Conservation (phyloP, 2,888 invertebrate genomes). For the Meloe dianella region DNA sequence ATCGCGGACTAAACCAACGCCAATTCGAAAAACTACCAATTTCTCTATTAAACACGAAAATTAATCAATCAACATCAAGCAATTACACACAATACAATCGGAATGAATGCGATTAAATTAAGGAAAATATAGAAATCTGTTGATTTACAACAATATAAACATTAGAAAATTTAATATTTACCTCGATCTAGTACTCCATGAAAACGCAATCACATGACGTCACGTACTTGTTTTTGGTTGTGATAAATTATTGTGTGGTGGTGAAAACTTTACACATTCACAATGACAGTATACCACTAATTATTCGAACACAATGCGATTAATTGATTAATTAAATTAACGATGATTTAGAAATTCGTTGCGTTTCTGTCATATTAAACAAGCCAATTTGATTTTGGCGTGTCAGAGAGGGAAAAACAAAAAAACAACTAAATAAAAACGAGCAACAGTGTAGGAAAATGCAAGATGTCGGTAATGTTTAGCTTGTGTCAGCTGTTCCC, state of each 20-base stretch:
- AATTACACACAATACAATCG: neutral
- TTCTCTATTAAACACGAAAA: constrained; percentile 38
- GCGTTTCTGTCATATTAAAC: constrained; percentile 54
- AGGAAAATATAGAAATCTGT: neutral
- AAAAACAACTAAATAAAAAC: constrained; percentile 43
- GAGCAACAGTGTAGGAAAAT: constrained; percentile 43
- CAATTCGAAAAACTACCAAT: constrained; percentile 33
- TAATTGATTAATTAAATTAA: constrained; percentile 40
- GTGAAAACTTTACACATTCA: constrained; percentile 44
- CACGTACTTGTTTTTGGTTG: constrained; percentile 46
- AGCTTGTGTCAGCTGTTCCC: constrained; percentile 59
- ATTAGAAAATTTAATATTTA: constrained; percentile 51
- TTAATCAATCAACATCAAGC: constrained; percentile 34
- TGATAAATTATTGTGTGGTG: neutral
- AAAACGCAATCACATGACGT: constrained; percentile 60
- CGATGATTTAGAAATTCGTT: constrained; percentile 44
- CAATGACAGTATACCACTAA: constrained; percentile 43
- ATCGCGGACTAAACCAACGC: constrained; percentile 20
- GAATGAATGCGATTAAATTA: neutral
- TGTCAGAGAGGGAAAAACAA: neutral
- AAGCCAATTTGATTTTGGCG: neutral
- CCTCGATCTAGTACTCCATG: constrained; percentile 55
- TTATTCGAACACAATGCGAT: constrained; percentile 44
- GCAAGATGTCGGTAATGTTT: constrained; percentile 58
- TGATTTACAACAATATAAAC: constrained; percentile 23